phyloP scores from a whole-genome alignment of 37 sponge, comb jelly and placozoan species.

The Oopsacas minuta region DNA sequence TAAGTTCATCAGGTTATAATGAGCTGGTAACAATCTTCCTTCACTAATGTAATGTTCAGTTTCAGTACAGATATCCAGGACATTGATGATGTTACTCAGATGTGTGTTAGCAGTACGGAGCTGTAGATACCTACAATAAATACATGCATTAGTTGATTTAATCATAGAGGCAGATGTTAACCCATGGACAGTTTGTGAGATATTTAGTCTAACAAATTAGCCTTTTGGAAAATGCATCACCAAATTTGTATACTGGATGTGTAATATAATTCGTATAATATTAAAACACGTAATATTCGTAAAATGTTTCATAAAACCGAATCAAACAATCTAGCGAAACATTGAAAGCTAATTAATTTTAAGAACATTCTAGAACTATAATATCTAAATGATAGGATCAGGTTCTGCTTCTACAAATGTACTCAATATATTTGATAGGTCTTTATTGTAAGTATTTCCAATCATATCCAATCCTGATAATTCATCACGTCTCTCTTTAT shows the following conservation, averaged over 20 bases:
- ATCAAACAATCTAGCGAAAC: too few relatives aligned
- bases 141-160: background rate
- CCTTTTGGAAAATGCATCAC: too few relatives aligned
- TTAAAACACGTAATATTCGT: too few relatives aligned
- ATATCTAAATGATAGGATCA: background rate
- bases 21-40: background rate
- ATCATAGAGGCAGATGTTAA: too few relatives aligned
- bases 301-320: too few relatives aligned
- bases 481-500: background rate
- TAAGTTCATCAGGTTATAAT: slow-evolving; percentile 51
- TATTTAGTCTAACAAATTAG: too few relatives aligned
- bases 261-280: too few relatives aligned
- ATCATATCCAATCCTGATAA: too few relatives aligned
- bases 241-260: too few relatives aligned
- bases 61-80: slow-evolving; percentile 23
- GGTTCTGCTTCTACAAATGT: background rate
- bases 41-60: background rate
- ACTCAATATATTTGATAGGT: background rate
- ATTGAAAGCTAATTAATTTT: background rate
- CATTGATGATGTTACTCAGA: slow-evolving; percentile 66
- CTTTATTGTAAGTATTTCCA: too few relatives aligned
- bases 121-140: slow-evolving; percentile 28
- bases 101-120: slow-evolving; percentile 52
- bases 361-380: too few relatives aligned
- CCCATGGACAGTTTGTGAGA: too few relatives aligned